phyloP scores from a whole-genome alignment of 2,888 invertebrate species.

The Periphyllus acericola region DNA sequence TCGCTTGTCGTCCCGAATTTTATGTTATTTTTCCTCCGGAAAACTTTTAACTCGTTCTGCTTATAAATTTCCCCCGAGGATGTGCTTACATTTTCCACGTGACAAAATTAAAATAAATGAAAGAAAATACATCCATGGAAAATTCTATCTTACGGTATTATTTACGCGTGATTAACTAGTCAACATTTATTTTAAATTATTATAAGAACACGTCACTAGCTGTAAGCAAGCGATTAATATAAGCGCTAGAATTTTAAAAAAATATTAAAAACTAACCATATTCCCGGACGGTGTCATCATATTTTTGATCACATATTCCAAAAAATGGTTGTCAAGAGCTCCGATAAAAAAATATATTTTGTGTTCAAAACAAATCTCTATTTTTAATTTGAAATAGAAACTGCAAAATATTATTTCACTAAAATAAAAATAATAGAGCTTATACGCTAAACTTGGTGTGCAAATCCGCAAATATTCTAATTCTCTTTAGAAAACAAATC shows the following conservation, averaged over 20 bases:
- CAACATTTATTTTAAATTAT: not conserved
- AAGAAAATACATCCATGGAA: not conserved
- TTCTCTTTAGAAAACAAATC: not conserved
- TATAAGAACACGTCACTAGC: not conserved
- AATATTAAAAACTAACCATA: slow-evolving; percentile 2
- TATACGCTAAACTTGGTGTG: no score
- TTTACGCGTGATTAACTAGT: not conserved
- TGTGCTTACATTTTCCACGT: not conserved
- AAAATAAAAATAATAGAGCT: no score
- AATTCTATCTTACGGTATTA: not conserved
- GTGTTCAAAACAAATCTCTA: no score
- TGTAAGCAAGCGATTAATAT: not conserved
- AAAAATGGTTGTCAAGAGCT: no score
- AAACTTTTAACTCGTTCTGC: slow-evolving; percentile 16
- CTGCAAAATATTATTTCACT: no score
- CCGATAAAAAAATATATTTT: no score
- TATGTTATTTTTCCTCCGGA: not conserved
- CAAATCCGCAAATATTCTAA: no score
- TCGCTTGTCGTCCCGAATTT: not conserved
- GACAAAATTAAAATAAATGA: slow-evolving; percentile 37
- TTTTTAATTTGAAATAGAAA: no score
- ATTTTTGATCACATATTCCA: not conserved
- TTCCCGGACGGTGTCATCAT: not conserved
- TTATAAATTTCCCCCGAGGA: slow-evolving; percentile 38
- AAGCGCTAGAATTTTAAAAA: not conserved